Evolutionary conservation across 2,797 vertebrate genomes (phyloP).

Genomic region (Remorina albescens): DNA sequence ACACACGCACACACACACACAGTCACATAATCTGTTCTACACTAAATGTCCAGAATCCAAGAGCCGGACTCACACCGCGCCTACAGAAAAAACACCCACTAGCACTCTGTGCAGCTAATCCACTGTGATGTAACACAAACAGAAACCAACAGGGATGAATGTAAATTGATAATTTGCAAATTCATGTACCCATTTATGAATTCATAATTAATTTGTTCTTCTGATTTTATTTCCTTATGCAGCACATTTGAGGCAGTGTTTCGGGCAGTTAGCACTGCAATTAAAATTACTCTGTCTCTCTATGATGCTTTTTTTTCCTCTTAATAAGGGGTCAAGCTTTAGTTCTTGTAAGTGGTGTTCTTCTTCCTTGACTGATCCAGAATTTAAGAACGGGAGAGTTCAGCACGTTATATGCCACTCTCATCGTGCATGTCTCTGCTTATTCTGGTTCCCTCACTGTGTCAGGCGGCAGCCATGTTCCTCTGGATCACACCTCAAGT

Average conservation of each 20-base stretch:
- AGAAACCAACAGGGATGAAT: conserved; percentile 24
- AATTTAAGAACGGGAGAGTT: conserved; percentile 23
- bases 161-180: conserved; percentile 37
- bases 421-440: background rate
- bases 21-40: conserved; percentile 56
- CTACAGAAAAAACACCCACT: conserved; percentile 35
- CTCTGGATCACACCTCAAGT: background rate
- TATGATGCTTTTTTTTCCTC: too few relatives aligned
- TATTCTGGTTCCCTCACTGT: too few relatives aligned
- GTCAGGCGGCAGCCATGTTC: background rate
- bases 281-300: too few relatives aligned
- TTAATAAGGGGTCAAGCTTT: too few relatives aligned
- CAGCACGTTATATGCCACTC: background rate
- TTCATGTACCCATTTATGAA: conserved; percentile 16
- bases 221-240: background rate
- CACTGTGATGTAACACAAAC: conserved; percentile 38
- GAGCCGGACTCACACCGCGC: conserved; percentile 43
- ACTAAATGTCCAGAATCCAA: conserved; percentile 62
- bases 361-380: too few relatives aligned
- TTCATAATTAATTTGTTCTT: background rate
- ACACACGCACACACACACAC: conserved; percentile 14
- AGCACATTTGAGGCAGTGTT: too few relatives aligned
- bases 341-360: conserved; percentile 27
- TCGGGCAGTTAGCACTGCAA: too few relatives aligned
- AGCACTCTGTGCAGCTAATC: conserved; percentile 47